Conservation (phyloP, 1,140 invertebrate genomes). For the Zelostemma sp. region DNA sequence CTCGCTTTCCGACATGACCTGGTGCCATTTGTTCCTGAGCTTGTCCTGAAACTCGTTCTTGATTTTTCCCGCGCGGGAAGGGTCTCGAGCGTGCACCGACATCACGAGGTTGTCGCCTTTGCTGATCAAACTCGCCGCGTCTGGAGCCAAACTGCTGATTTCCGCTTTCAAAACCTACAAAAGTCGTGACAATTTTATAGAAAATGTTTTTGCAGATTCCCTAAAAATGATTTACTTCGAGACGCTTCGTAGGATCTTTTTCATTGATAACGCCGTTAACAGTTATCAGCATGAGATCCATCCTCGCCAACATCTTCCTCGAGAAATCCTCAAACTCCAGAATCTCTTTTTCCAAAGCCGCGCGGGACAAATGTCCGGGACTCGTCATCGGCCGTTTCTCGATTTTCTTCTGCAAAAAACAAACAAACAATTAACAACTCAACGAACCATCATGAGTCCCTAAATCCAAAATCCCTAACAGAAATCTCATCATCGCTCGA, state of each 20-base stretch:
- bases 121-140: conserved; percentile 83
- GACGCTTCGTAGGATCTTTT: conserved; percentile 75
- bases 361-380: conserved; percentile 52
- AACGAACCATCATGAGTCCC: too few species aligned
- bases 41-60: conserved; percentile 74
- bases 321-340: conserved; percentile 73
- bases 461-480: not conserved
- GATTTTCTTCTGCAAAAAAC: conserved; percentile 38
- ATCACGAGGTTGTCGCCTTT: conserved; percentile 82
- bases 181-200: too few species aligned
- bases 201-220: too few species aligned
- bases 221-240: too few species aligned
- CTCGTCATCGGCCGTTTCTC: conserved; percentile 31
- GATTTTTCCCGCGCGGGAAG: conserved; percentile 71
- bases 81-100: conserved; percentile 73
- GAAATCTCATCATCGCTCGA: conserved; percentile 55
- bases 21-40: conserved; percentile 76
- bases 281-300: conserved; percentile 78
- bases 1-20: conserved; percentile 78
- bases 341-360: conserved; percentile 67
- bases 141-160: conserved; percentile 78
- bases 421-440: conserved; percentile 7
- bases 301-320: conserved; percentile 75
- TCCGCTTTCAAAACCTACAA: conserved; percentile 76
- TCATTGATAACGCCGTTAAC: conserved; percentile 76